A percentile compares a stretch with the other conserved stretches of the same genome.
Conservation (phyloP, 2,888 invertebrate genomes). For the Macaria notata region DNA sequence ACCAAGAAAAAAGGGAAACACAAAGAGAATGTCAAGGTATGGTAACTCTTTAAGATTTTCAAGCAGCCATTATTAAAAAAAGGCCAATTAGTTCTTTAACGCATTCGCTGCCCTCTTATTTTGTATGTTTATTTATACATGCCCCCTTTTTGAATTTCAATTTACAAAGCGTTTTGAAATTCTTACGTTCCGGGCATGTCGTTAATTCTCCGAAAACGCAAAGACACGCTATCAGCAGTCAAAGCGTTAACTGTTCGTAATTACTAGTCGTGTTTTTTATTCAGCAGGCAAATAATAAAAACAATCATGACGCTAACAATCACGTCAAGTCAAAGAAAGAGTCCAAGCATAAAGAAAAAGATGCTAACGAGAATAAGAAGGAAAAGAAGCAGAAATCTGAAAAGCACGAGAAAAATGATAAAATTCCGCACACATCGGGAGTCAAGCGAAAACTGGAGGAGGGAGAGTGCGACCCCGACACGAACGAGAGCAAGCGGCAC, state of each 20-base stretch:
- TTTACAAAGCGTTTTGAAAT: too few relatives aligned
- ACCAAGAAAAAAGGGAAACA: slow-evolving; percentile 64
- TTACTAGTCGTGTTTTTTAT: slow-evolving; percentile 9
- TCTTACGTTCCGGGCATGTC: too few relatives aligned
- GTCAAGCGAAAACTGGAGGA: slow-evolving; percentile 82
- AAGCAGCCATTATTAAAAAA: too few relatives aligned
- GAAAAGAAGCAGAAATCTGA: slow-evolving; percentile 63
- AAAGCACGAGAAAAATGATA: slow-evolving; percentile 59
- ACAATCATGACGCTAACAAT: slow-evolving; percentile 71
- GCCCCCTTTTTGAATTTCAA: too few relatives aligned
- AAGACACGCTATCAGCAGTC: too few relatives aligned
- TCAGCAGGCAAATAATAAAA: slow-evolving; percentile 61
- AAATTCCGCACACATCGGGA: slow-evolving; percentile 64
- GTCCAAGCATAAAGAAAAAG: slow-evolving; percentile 58
- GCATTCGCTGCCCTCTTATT: too few relatives aligned
- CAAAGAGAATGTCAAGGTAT: slow-evolving; percentile 70
- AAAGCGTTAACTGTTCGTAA: too few relatives aligned
- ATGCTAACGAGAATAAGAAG: slow-evolving; percentile 54
- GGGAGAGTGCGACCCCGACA: slow-evolving; percentile 76
- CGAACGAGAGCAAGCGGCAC: slow-evolving; percentile 73
- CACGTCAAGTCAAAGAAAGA: slow-evolving; percentile 67
- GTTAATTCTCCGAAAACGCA: too few relatives aligned
- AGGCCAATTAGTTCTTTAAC: too few relatives aligned
- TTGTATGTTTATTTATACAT: too few relatives aligned
- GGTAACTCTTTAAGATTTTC: slow-evolving; percentile 6